Evolutionary conservation across 2,113 vertebrate genomes (phyloP), one percentile per base, ranked within the genome.

Genomic region (Telmatochromis sp.): DNA sequence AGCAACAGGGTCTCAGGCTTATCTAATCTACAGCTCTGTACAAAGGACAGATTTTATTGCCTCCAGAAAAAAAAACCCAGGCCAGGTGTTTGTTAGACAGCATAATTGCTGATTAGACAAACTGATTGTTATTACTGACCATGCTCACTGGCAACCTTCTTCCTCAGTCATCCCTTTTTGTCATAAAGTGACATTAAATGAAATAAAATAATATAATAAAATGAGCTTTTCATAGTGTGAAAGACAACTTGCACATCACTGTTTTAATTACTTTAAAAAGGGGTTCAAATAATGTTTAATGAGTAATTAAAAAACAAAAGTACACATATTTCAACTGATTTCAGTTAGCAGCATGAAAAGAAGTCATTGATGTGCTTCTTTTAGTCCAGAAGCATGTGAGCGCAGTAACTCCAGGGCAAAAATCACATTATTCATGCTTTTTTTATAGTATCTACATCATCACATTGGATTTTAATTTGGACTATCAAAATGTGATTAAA

Each of bases 21-120:
- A 96, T 97, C 95, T 96, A 91, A 96, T 95, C 94, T 91, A 1
- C 75, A 80, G 23, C 84, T 89, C 93, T 89, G 94, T 90, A 90
- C 94, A 91, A 86, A 94, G 92, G 81, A 84, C 93, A 91, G 6
- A n/a, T 81, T 94, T 93, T 90, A 93, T 42, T 57, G 82, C 92
- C 47, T 75, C 15, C 12, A 68, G 33, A 86, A 91, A 92, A 65
- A 31, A 90, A 15, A 53, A 87, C 80, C 40, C 9, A 49, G 31
- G 45, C 17, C 15, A 63, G 65, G 23, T 80, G 58, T 87, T 89
- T 45, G 35, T 84, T 33, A 7, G 42, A 87, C 82, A 85, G 80
- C 75, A 53, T 14, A 9, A 51, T 31, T 86, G 85, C 87, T 28
- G 40, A 68, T 84, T 17, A 75, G 23, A 89, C 73, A 42, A 49